Base-by-base conservation (phyloP, 2,888 invertebrate genomes). In the Lacanobia oleracea region DNA sequence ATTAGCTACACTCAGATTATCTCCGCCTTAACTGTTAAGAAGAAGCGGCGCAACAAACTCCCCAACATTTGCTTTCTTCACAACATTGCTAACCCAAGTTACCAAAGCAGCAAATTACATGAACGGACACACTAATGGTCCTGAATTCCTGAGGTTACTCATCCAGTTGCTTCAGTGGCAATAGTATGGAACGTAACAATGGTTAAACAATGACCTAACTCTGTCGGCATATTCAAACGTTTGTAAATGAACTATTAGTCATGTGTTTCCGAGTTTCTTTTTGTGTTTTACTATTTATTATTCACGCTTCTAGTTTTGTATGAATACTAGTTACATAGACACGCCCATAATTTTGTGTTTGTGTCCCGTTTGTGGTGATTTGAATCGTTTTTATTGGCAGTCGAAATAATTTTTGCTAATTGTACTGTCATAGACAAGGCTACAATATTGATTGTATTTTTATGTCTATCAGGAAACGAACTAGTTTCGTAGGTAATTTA, bases 401-500 rank as follows among this genome's bases (percentile, higher is more conserved):
- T 27, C 16, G 10, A 37, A 33, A 37, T 64, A 23, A 21, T 1
- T 75, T 51, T 51, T 59, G n/a, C 2, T 59, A 51, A 75, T 60
- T 48, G 9, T 27, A 54, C 50, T 45, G 51, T 27, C 59, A 18
- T 27, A n/a, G 18, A 27, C 67, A 73, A 59, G 67, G 76, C 27
- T 66, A 14, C 4, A 9, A 27, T 0, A 2, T 73, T 54, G 18
- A n/a, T 63, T 51, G 43, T 45, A n/a, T 63, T 51, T 50, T 45
- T 59, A 67, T 76, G 27, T 21, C 1, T 40, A 45, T 10, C 59
- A 72, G 72, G 75, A 75, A 59, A 59, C 10, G 9, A 53, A 37
- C 45, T 53, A 56, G 18, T n/a, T 71, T 43, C 10, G 8, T 12
- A 37, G 12, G 16, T 53, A 60, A 59, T 72, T 71, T 53, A 72